Percentiles rank a stretch among this genome's conserved stretches.
Evolutionary conservation across 2,797 vertebrate genomes (phyloP).

Genomic region (Synanceia verrucosa): DNA sequence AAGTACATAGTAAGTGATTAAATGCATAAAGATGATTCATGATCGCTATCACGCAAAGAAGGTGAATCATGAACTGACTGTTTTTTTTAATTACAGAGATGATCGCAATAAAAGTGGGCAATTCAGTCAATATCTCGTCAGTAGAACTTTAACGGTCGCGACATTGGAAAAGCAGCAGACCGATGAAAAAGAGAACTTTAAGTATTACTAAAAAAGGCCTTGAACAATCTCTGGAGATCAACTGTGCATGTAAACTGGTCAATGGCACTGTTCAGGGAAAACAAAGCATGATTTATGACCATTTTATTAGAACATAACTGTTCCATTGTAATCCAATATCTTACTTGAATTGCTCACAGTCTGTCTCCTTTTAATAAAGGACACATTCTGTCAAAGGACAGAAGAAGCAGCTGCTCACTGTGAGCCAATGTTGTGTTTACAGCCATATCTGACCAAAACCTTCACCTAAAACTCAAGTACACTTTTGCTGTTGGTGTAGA

Average conservation of each 20-base stretch:
- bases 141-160: conserved; percentile 13
- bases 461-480: background rate
- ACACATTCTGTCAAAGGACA: background rate
- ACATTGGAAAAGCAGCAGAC: conserved; percentile 29
- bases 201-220: conserved; percentile 63
- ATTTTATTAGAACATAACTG: background rate
- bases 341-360: conserved; percentile 7
- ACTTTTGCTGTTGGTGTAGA: background rate
- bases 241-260: conserved; percentile 37
- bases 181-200: conserved; percentile 20
- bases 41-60: background rate
- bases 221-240: conserved; percentile 28
- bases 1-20: conserved; percentile 6
- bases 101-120: conserved; percentile 7
- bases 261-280: conserved; percentile 10
- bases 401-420: background rate
- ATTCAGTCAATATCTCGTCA: background rate
- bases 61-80: background rate
- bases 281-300: conserved; percentile 4
- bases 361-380: background rate
- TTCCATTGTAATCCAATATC: background rate
- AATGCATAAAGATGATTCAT: conserved; percentile 14
- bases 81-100: conserved; percentile 32
- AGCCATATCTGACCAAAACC: background rate
- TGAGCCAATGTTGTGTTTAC: background rate